Evolutionary conservation across 2,797 vertebrate species (phyloP).

Genomic region (Simalia tracyae): DNA sequence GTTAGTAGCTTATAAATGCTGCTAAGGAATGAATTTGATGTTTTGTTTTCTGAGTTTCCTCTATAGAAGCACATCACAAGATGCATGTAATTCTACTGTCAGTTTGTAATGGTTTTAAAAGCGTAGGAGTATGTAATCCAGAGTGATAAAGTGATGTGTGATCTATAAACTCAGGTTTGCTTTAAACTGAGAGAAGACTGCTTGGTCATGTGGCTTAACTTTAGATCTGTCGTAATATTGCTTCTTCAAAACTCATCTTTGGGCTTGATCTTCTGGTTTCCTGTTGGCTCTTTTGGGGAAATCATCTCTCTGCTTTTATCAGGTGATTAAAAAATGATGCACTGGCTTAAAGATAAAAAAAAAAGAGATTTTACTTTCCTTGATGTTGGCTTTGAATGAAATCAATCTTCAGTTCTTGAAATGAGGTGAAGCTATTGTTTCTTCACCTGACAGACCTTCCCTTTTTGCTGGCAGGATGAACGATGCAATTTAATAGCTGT

Average conservation of each 20-base stretch:
- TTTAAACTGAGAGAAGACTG: background rate
- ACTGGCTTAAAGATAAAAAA: background rate
- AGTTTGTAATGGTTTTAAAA: fast-evolving
- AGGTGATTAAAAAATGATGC: background rate
- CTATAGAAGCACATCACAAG: background rate
- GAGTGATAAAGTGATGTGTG: background rate
- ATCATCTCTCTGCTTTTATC: background rate
- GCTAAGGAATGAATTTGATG: fast-evolving
- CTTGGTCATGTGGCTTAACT: background rate
- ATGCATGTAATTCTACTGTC: background rate
- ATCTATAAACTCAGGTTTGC: background rate
- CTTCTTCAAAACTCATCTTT: background rate
- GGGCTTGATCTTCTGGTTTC: fast-evolving
- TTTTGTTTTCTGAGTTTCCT: background rate
- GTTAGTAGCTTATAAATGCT: background rate
- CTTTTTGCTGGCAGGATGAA: background rate
- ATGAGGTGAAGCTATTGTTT: background rate
- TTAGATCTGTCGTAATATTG: background rate
- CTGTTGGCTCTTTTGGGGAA: background rate
- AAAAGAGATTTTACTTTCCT: background rate
- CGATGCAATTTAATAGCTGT: background rate
- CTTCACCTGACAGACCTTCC: background rate
- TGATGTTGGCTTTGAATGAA: constrained; percentile 8
- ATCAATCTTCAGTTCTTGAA: constrained; percentile 15
- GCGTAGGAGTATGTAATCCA: fast-evolving